These are phyloP conservation scores for Diachasmimorpha longicaudata DNA, from an alignment of 1,140 invertebrate genomes.

Conservation along the genomic window DNA sequence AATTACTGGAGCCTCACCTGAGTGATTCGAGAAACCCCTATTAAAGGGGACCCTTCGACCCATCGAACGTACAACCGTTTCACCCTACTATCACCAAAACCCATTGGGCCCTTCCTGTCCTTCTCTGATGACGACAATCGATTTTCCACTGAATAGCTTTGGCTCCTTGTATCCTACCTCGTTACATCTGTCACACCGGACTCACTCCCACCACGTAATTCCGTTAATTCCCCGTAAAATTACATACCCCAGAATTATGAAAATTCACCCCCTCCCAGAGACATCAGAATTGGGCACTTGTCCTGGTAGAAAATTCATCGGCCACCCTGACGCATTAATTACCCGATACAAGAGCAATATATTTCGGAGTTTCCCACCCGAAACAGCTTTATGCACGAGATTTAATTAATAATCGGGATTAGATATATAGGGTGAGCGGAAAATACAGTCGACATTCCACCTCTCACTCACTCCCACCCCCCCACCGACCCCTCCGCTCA, in stretches of 20 bases:
- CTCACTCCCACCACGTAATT: background rate
- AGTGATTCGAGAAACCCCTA: background rate
- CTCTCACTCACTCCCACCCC: background rate
- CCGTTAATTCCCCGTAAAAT: background rate
- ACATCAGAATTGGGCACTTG: background rate
- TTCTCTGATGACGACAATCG: background rate
- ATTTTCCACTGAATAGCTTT: background rate
- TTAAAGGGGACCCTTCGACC: background rate
- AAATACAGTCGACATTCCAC: background rate
- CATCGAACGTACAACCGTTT: background rate
- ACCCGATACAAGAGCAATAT: slow-evolving; percentile 42
- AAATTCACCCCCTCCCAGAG: background rate
- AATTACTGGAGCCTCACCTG: background rate
- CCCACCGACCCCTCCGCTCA: too few relatives aligned
- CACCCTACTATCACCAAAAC: background rate
- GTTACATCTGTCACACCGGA: background rate
- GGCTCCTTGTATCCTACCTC: background rate
- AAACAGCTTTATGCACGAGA: slow-evolving; percentile 49
- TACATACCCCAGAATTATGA: background rate
- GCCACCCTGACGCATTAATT: slow-evolving; percentile 40
- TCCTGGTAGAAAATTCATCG: background rate
- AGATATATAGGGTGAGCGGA: slow-evolving; percentile 38
- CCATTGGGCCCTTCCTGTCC: background rate
- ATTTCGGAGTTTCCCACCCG: slow-evolving; percentile 43
- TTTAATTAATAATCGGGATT: slow-evolving; percentile 55